Conservation (phyloP, 2,797 vertebrate species). For the Labroides dimidiatus region DNA sequence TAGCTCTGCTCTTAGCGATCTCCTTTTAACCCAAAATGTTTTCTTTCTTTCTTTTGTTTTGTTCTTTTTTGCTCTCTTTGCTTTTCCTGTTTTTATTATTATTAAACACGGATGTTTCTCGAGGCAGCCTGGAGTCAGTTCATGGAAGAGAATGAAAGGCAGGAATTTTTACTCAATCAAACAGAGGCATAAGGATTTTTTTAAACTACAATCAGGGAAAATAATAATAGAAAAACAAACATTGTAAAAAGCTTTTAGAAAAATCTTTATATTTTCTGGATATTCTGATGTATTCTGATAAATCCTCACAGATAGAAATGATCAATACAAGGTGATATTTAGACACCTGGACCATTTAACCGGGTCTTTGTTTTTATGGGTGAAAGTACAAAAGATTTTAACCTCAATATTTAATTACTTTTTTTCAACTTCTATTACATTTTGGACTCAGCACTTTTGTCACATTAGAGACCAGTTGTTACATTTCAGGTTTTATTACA, state of each 20-base stretch:
- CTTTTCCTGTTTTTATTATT: conserved; percentile 71
- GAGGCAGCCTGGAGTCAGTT: conserved; percentile 50
- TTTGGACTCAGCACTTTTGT: no score
- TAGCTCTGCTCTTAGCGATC: conserved; percentile 46
- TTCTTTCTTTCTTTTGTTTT: conserved; percentile 39
- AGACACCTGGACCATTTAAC: no score
- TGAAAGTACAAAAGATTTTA: no score
- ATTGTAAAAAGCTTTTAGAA: no score
- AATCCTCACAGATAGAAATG: no score
- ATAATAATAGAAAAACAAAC: not conserved
- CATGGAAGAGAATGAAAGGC: conserved; percentile 32
- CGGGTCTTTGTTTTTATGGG: not conserved
- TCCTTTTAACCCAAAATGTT: conserved; percentile 7
- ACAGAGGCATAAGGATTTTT: conserved; percentile 21
- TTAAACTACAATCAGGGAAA: conserved; percentile 14
- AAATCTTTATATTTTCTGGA: no score
- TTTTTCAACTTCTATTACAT: no score
- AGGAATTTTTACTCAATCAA: conserved; percentile 41
- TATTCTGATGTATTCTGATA: no score
- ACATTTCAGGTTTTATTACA: no score
- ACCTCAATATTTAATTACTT: no score
- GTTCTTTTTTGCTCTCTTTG: conserved; percentile 40
- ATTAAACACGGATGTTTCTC: conserved; percentile 54
- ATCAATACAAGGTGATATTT: no score
- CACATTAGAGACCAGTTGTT: no score